phyloP scores from a whole-genome alignment of 2,888 invertebrate species.

The Drosophila yooni region DNA sequence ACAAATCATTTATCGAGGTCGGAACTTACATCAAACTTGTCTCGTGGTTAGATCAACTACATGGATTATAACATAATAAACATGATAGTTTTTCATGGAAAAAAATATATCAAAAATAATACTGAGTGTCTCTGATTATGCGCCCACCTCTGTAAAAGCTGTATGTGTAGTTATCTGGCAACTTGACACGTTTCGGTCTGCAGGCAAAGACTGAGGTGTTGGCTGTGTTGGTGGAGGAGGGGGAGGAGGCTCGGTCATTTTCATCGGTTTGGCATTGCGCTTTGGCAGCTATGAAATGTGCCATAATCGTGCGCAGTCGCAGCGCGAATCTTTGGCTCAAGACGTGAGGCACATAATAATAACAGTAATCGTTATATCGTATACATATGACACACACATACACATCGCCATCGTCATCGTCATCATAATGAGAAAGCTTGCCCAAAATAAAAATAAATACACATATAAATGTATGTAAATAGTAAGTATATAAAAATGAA shows the following conservation, averaged over 20 bases:
- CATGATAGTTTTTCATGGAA: neutral
- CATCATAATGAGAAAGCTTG: constrained; percentile 69
- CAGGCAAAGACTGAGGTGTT: constrained; percentile 29
- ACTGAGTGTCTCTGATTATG: neutral
- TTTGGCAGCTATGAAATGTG: constrained; percentile 66
- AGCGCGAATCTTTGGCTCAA: constrained; percentile 68
- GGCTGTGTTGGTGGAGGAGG: neutral
- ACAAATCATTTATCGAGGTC: neutral
- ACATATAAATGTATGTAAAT: constrained; percentile 19
- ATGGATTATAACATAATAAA: neutral
- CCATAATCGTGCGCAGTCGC: constrained; percentile 79
- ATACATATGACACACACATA: constrained; percentile 28
- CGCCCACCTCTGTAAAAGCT: neutral
- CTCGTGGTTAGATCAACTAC: neutral
- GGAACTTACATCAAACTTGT: neutral
- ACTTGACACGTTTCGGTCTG: constrained; percentile 78
- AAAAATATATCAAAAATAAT: neutral
- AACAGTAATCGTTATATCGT: constrained; percentile 56
- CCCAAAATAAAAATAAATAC: constrained; percentile 33
- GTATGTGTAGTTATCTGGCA: constrained; percentile 57
- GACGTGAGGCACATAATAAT: constrained; percentile 77
- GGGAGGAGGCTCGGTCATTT: constrained; percentile 32
- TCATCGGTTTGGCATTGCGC: constrained; percentile 55
- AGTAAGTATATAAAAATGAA: constrained; percentile 21
- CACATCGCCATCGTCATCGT: constrained; percentile 16